Percentiles rank a stretch among this genome's conserved stretches.
Conservation (phyloP, 2,797 vertebrate genomes). For the Allobates femoralis region DNA sequence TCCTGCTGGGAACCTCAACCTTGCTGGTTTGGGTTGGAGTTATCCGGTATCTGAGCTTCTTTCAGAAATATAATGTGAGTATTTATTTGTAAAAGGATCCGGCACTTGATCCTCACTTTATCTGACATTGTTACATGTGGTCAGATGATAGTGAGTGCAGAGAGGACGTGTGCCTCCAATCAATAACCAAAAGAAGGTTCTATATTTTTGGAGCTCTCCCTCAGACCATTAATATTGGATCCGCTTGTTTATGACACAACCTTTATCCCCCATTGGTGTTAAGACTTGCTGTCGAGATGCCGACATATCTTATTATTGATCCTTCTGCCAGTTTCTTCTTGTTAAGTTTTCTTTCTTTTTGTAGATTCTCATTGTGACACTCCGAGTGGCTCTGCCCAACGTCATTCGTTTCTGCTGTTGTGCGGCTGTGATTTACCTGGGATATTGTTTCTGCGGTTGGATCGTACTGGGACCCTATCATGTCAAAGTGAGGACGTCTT, state of each 20-base stretch:
- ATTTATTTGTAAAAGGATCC: not conserved
- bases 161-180: not conserved
- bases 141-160: not conserved
- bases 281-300: not conserved
- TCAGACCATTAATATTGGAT: not conserved
- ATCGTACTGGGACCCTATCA: constrained; percentile 96
- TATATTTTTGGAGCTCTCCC: not conserved
- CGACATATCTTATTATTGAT: not conserved
- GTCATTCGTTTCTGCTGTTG: constrained; percentile 96
- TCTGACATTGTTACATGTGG: not conserved
- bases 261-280: not conserved
- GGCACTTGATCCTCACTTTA: no score
- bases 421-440: constrained; percentile 97
- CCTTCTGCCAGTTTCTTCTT: not conserved
- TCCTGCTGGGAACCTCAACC: constrained; percentile 94
- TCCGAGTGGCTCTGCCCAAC: constrained; percentile 93
- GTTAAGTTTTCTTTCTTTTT: not conserved
- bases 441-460: constrained; percentile 99
- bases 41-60: constrained; percentile 96
- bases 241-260: not conserved
- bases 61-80: constrained; percentile 96
- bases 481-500: constrained; percentile 84
- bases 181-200: not conserved
- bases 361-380: constrained; percentile 94
- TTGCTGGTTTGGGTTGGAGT: constrained; percentile 95